Percentiles rank a stretch among this genome's conserved stretches.
phyloP scores from a whole-genome alignment of 2,888 invertebrate species.

The Syrphus vitripennis region DNA sequence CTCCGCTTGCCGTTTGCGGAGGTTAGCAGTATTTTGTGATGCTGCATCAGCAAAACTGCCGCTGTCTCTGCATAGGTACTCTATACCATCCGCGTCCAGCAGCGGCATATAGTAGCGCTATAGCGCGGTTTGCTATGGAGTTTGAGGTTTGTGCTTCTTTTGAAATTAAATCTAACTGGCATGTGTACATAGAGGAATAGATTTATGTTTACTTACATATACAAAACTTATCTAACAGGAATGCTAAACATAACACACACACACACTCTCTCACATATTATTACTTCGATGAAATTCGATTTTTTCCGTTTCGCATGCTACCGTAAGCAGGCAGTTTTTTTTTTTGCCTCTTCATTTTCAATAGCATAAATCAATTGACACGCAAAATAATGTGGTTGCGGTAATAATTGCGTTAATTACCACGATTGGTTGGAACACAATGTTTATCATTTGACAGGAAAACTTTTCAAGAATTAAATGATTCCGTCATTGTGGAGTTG shows the following conservation, averaged over 20 bases:
- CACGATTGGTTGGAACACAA: conserved; percentile 24
- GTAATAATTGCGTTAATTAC: conserved; percentile 66
- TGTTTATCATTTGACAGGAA: conserved; percentile 8
- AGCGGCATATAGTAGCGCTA: conserved; percentile 7
- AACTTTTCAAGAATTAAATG: background rate
- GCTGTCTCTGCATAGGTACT: background rate
- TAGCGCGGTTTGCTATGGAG: conserved; percentile 61
- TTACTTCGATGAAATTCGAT: conserved; percentile 47
- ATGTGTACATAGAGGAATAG: conserved; percentile 63
- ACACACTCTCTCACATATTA: background rate
- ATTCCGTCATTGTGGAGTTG: background rate
- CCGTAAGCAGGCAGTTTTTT: conserved; percentile 26
- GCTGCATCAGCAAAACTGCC: conserved; percentile 31
- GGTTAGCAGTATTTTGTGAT: conserved; percentile 51
- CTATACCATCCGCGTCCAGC: conserved; percentile 26
- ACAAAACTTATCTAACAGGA: conserved; percentile 62
- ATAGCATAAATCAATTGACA: conserved; percentile 68
- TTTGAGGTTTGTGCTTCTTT: conserved; percentile 68
- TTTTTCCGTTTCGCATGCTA: conserved; percentile 25
- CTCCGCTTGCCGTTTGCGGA: conserved; percentile 57
- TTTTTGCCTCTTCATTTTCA: conserved; percentile 30
- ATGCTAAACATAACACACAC: conserved; percentile 37
- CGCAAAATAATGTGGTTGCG: conserved; percentile 68
- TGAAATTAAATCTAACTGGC: conserved; percentile 71
- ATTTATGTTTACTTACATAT: conserved; percentile 38